Conservation (phyloP, 2,888 invertebrate species). For the Carpatolechia fugitivella region DNA sequence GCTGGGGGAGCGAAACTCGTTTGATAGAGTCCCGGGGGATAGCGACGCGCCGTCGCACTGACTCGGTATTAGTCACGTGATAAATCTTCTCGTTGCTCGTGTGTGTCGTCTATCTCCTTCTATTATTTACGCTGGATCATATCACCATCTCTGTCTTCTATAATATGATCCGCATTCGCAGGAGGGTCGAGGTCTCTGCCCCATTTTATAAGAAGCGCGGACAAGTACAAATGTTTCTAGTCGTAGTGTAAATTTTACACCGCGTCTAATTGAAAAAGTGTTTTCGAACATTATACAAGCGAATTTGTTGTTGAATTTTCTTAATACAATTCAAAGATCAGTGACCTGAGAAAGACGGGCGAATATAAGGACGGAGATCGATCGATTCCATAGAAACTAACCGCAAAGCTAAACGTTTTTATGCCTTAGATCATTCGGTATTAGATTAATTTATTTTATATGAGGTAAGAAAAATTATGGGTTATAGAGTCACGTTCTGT, state of each 20-base stretch:
- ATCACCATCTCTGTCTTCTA: slow-evolving; percentile 53
- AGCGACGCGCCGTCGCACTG: slow-evolving; percentile 64
- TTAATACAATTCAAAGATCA: slow-evolving; percentile 1
- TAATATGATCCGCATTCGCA: slow-evolving; percentile 58
- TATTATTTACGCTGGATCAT: slow-evolving; percentile 48
- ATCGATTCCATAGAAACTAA: slow-evolving; percentile 10
- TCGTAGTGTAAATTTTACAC: slow-evolving; percentile 36
- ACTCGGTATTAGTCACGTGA: slow-evolving; percentile 76
- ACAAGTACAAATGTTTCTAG: slow-evolving; percentile 44
- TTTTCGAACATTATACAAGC: slow-evolving; percentile 2
- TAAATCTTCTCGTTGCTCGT: slow-evolving; percentile 67
- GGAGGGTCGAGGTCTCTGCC: slow-evolving; percentile 55
- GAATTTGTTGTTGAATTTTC: not conserved
- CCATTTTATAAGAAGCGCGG: slow-evolving; percentile 53
- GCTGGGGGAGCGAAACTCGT: slow-evolving; percentile 76
- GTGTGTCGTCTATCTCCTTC: slow-evolving; percentile 57
- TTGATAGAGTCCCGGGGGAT: slow-evolving; percentile 75
- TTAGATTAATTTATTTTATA: slow-evolving; percentile 13
- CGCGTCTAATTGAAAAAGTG: slow-evolving; percentile 25
- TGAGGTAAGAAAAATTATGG: slow-evolving; percentile 5
- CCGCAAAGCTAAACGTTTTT: slow-evolving; percentile 13
- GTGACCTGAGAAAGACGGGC: slow-evolving; percentile 9
- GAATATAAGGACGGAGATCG: slow-evolving; percentile 11
- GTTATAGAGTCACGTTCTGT: slow-evolving; percentile 8
- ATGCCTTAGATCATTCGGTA: slow-evolving; percentile 6